A percentile compares a stretch with the other conserved stretches of the same genome.
These are phyloP conservation scores for Lydus trimaculatus DNA, from an alignment of 2,888 invertebrate species.

Conservation along the genomic window DNA sequence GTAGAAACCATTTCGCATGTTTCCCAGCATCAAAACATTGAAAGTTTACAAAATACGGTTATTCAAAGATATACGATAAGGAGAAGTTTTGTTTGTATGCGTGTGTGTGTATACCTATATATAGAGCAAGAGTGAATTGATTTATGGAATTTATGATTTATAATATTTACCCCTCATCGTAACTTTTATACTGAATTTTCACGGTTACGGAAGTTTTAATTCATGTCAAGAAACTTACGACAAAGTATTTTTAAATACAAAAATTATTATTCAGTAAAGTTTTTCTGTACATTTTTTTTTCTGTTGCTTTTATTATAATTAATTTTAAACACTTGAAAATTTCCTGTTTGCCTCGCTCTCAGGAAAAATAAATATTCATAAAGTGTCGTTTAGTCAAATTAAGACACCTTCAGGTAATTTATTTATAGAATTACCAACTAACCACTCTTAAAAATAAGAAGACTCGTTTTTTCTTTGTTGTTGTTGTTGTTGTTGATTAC, in stretches of 20 bases:
- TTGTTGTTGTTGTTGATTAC: neutral
- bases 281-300: neutral
- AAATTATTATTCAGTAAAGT: slow-evolving; percentile 1
- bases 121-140: slow-evolving; percentile 22
- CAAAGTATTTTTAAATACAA: neutral
- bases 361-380: slow-evolving; percentile 22
- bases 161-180: slow-evolving; percentile 31
- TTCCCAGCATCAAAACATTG: slow-evolving; percentile 24
- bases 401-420: slow-evolving; percentile 12
- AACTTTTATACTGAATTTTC: slow-evolving; percentile 14
- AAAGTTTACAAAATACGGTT: slow-evolving; percentile 34
- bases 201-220: neutral
- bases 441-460: slow-evolving; percentile 4
- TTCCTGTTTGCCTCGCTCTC: neutral
- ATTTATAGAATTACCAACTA: slow-evolving; percentile 12
- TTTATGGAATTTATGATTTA: slow-evolving; percentile 39
- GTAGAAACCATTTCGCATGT: slow-evolving; percentile 27
- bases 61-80: slow-evolving; percentile 31
- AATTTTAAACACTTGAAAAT: slow-evolving; percentile 24
- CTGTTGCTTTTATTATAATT: slow-evolving; percentile 14
- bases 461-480: neutral
- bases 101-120: no score
- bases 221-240: neutral
- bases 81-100: neutral
- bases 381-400: slow-evolving; percentile 19